phyloP scores from a whole-genome alignment of 2,888 invertebrate genomes.

The Sicus ferrugineus region DNA sequence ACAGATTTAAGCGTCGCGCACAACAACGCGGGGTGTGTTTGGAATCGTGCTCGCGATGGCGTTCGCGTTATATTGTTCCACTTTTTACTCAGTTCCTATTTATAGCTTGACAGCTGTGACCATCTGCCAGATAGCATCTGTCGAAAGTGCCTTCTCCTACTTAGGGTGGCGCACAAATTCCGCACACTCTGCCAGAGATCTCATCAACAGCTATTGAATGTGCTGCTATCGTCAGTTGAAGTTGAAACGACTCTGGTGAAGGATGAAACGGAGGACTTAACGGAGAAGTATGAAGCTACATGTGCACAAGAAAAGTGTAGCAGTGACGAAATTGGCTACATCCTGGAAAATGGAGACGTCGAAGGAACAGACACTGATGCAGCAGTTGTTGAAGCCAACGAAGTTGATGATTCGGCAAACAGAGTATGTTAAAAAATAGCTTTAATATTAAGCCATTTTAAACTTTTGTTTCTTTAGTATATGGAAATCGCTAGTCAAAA shows the following conservation, averaged over 20 bases:
- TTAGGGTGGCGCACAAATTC: constrained; percentile 59
- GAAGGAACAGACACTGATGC: background rate
- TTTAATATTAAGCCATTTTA: background rate
- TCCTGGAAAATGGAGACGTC: constrained; percentile 10
- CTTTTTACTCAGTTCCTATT: background rate
- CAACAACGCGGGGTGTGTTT: no score
- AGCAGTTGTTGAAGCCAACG: background rate
- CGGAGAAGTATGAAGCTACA: constrained; percentile 8
- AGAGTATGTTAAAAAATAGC: background rate
- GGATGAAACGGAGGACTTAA: background rate
- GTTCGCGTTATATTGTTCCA: background rate
- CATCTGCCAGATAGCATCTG: constrained; percentile 49
- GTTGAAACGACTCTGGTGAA: background rate
- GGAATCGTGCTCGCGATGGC: no score
- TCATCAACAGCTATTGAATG: constrained; percentile 50
- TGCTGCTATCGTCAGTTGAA: background rate
- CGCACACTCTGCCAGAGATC: constrained; percentile 60
- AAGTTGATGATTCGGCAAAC: background rate
- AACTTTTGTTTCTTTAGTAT: background rate
- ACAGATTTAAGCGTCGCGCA: no score
- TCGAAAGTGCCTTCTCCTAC: constrained; percentile 53
- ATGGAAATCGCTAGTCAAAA: constrained; percentile 17
- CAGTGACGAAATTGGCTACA: constrained; percentile 11
- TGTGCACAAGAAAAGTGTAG: background rate
- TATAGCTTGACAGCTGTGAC: constrained; percentile 43